These are phyloP conservation scores for Pachliopta kotzebuea DNA, from an alignment of 2,888 invertebrate species.

Conservation along the genomic window DNA sequence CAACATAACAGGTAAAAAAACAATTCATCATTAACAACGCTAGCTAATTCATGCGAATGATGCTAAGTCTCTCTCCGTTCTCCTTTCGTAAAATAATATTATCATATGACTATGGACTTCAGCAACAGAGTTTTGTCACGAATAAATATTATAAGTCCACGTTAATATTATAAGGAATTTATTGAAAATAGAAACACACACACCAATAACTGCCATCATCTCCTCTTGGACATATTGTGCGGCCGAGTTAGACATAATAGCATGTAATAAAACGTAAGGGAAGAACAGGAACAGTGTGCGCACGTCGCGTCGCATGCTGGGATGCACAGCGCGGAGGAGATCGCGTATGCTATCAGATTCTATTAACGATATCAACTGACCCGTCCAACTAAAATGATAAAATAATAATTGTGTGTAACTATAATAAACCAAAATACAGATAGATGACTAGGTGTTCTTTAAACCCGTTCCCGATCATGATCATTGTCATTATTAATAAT, in stretches of 20 bases:
- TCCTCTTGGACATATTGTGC: constrained; percentile 66
- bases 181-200: constrained; percentile 4
- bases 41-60: no score
- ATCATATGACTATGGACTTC: no score
- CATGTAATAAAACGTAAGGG: constrained; percentile 86
- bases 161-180: not conserved
- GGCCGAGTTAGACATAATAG: constrained; percentile 77
- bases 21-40: no score
- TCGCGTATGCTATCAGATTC: constrained; percentile 80
- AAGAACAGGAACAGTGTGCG: constrained; percentile 86
- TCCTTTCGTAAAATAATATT: no score
- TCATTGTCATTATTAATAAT: no score
- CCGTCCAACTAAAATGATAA: constrained; percentile 82
- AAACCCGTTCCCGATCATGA: no score
- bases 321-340: constrained; percentile 85
- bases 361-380: constrained; percentile 83
- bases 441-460: not conserved
- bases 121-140: no score
- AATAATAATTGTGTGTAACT: not conserved
- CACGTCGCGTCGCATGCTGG: constrained; percentile 87
- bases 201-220: constrained; percentile 71
- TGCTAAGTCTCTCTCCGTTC: no score
- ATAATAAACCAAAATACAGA: not conserved
- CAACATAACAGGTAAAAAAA: no score
- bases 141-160: no score